phyloP scores from a whole-genome alignment of 2,113 vertebrate genomes.

The Gymnarchus niloticus region DNA sequence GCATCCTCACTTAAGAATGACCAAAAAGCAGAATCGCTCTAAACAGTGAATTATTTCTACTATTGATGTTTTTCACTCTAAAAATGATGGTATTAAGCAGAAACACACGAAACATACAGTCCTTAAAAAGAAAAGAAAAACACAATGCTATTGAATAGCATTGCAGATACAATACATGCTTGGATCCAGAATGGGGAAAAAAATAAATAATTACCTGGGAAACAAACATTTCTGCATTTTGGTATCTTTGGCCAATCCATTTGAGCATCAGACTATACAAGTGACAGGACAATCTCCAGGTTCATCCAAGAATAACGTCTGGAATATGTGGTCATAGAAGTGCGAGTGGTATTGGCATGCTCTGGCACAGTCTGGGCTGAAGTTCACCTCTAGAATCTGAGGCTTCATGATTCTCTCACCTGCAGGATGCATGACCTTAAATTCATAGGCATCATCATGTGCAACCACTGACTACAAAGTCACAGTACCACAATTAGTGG shows the following conservation, averaged over 20 bases:
- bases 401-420: slow-evolving; percentile 78
- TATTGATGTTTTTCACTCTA: too few relatives aligned
- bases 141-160: too few relatives aligned
- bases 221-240: background rate
- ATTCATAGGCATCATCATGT: background rate
- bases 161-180: too few relatives aligned
- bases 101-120: too few relatives aligned
- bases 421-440: slow-evolving; percentile 43
- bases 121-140: too few relatives aligned
- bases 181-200: too few relatives aligned
- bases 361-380: slow-evolving; percentile 87
- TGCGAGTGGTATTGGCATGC: slow-evolving; percentile 86
- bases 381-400: slow-evolving; percentile 92
- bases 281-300: slow-evolving; percentile 66
- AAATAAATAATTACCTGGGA: background rate
- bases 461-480: too few relatives aligned
- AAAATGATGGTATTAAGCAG: too few relatives aligned
- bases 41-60: too few relatives aligned
- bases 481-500: too few relatives aligned
- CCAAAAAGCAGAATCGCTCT: too few relatives aligned
- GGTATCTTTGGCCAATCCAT: background rate
- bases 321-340: slow-evolving; percentile 93
- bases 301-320: slow-evolving; percentile 83
- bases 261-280: slow-evolving; percentile 54
- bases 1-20: too few relatives aligned